phyloP scores from a whole-genome alignment of 2,797 vertebrate species.

The Hozukius guyotensis region DNA sequence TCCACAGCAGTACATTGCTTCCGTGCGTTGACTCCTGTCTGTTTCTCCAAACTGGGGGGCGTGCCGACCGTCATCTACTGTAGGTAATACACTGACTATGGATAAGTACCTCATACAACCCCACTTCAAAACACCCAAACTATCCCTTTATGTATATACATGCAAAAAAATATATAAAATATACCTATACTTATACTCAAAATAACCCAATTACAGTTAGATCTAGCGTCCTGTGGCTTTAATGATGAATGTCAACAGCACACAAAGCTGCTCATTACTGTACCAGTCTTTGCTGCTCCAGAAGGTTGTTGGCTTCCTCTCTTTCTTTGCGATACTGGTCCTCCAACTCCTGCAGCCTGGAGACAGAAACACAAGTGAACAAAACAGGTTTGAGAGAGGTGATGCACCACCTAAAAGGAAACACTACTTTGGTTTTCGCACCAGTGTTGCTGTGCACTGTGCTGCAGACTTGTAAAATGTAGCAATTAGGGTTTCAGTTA shows the following conservation, averaged over 20 bases:
- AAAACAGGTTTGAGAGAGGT: background rate
- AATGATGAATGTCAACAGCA: background rate
- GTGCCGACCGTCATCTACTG: background rate
- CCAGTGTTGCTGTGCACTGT: background rate
- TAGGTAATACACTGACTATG: background rate
- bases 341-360: slow-evolving; percentile 95
- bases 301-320: slow-evolving; percentile 94
- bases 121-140: no score
- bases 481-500: background rate
- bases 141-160: background rate
- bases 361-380: slow-evolving; percentile 25
- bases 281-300: slow-evolving; percentile 98
- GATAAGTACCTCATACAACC: background rate
- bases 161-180: background rate
- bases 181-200: background rate
- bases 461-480: background rate
- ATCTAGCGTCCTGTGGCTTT: background rate
- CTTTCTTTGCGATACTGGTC: slow-evolving; percentile 95
- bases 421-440: background rate
- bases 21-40: background rate
- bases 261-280: background rate
- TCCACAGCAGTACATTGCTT: background rate
- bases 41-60: no score
- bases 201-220: background rate
- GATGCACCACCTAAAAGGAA: background rate